phyloP scores from a whole-genome alignment of 2,797 vertebrate genomes.

The Gastrophryne carolinensis region DNA sequence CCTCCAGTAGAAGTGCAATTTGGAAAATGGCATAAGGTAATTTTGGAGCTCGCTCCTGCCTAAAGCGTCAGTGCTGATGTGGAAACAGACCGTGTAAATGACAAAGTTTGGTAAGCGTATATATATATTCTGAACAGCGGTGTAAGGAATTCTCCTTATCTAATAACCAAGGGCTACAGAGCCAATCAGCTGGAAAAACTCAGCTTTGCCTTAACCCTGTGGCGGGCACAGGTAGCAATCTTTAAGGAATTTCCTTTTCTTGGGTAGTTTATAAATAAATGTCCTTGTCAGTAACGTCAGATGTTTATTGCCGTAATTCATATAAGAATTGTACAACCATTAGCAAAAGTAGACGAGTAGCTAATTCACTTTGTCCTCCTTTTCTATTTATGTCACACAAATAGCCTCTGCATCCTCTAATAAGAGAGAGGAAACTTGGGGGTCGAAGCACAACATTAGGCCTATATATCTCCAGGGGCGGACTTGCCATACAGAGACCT shows the following conservation, averaged over 20 bases:
- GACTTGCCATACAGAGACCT: no score
- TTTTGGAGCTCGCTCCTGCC: conserved; percentile 36
- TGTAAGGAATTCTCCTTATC: neutral
- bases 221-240: neutral
- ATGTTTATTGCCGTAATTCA: no score
- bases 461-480: no score
- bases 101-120: conserved; percentile 47
- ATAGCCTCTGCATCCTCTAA: no score
- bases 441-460: no score
- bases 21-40: conserved; percentile 53
- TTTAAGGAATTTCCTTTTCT: neutral
- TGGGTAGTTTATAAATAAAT: neutral
- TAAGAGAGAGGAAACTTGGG: no score
- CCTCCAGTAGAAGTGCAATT: conserved; percentile 47
- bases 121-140: conserved; percentile 18
- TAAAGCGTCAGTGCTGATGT: conserved; percentile 41
- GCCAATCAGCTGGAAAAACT: conserved; percentile 29
- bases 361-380: no score
- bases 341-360: no score
- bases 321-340: no score
- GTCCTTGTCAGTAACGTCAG: no score
- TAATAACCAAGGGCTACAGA: conserved; percentile 31
- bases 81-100: conserved; percentile 46
- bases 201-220: neutral
- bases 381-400: no score